Evolutionary conservation across 2,888 invertebrate genomes (phyloP), one percentile per base, ranked within the genome.

Genomic region (Poecilus cupreus): DNA sequence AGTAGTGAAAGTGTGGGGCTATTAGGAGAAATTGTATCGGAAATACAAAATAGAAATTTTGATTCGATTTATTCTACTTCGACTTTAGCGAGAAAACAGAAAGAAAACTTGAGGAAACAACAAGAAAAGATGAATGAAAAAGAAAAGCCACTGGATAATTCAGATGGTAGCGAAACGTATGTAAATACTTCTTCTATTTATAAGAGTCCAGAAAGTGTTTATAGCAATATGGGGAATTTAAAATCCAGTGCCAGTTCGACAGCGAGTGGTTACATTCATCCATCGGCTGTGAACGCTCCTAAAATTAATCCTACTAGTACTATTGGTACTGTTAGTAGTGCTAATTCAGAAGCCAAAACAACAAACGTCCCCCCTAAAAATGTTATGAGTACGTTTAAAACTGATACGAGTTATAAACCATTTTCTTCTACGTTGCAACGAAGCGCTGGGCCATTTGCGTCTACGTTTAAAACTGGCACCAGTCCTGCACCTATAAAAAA

Each of bases 11-110:
- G 93, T 83, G 92, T 95, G 91, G 96, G 96, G 0, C 88, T 97
- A 18, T 89, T 97, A 0, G 95, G 96, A 5, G 97, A 97, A 89
- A 97, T 97, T 82, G 96, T 97, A 0, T 93, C 93, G 54, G 97
- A 97, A 88, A 96, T 97, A 85, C 96, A 96, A 85, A 94, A 94
- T 85, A 91, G 96, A 37, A 96, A 96, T 87, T 94, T 95, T 43
- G 96, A 96, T 85, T 96, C 96, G 0, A 96, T 97, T 84, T 97
- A 97, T 87, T 96, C 96, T 0, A 94, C 94, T 0, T 94, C 94
- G 0, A 94, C 94, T 0, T 88, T 95, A 1, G 91, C 92, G 0
- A 90, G 93, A 80, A 93, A 93, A 85, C 92, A 93, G 85, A 91
- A 91, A 83, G 90, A 90, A 83, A 88, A 88, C 51, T 89, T 88